Percentiles rank a stretch among this genome's conserved stretches.
phyloP scores from a whole-genome alignment of 2,888 invertebrate genomes.

The Cantharis rustica region DNA sequence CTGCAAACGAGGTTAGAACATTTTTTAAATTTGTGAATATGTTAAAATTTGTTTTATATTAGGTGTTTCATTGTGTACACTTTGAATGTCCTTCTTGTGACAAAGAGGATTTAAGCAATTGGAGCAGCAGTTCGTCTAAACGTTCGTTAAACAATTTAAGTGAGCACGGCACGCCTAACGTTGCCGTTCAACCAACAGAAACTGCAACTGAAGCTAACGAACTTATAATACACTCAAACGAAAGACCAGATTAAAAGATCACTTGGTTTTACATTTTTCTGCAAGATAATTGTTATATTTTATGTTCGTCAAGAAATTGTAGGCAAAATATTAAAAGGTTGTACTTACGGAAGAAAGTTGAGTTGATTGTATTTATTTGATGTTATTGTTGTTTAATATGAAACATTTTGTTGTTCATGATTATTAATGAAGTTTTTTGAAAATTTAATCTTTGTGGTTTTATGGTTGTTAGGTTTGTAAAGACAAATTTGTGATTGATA shows the following conservation, averaged over 20 bases:
- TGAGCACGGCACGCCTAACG: conserved; percentile 17
- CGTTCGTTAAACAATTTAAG: conserved; percentile 19
- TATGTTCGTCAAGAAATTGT: not conserved
- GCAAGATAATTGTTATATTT: not conserved
- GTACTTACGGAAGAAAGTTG: not conserved
- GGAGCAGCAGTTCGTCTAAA: conserved; percentile 21
- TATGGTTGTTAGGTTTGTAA: not conserved
- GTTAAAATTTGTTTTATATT: conserved; percentile 24
- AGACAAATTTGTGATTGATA: not conserved
- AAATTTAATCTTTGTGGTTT: not conserved
- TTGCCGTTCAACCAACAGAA: conserved; percentile 46
- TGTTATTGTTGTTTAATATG: not conserved
- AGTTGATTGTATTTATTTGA: not conserved
- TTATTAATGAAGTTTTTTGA: not conserved
- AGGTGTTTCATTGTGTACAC: conserved; percentile 98
- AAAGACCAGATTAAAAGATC: conserved; percentile 19
- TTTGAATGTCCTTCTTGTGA: conserved; percentile 90
- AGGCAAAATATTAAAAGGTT: not conserved
- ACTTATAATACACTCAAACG: conserved; percentile 35
- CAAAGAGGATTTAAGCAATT: conserved; percentile 41
- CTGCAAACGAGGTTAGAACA: conserved; percentile 85
- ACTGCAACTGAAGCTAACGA: conserved; percentile 53
- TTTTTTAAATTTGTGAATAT: not conserved
- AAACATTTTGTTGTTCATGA: not conserved
- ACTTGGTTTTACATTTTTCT: not conserved